Conservation (phyloP, 2,888 invertebrate genomes). For the Agrochola lychnidis region DNA sequence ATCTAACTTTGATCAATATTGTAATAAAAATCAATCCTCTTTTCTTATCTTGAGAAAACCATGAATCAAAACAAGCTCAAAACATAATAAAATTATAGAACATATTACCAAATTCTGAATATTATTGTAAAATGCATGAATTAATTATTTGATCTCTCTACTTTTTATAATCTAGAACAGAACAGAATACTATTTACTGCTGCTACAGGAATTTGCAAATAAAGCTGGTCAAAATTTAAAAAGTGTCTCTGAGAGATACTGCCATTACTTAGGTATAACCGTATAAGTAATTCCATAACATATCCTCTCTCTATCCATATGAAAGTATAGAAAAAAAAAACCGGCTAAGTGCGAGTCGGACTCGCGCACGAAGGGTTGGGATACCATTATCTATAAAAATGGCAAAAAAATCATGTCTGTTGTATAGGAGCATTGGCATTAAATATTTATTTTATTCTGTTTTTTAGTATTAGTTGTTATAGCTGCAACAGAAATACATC, state of each 20-base stretch:
- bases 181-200: not conserved
- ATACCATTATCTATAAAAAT: too few relatives aligned
- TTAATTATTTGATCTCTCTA: not conserved
- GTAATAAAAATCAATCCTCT: not conserved
- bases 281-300: not conserved
- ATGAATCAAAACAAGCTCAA: slow-evolving; percentile 14
- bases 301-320: not conserved
- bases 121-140: not conserved
- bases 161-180: not conserved
- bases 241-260: not conserved
- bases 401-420: too few relatives aligned
- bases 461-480: too few relatives aligned
- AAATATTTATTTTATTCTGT: too few relatives aligned
- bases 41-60: not conserved
- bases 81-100: not conserved
- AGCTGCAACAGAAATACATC: too few relatives aligned
- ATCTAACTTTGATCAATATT: slow-evolving; percentile 1
- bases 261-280: not conserved
- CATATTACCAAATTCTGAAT: not conserved
- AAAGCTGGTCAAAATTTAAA: not conserved
- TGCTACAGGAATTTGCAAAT: not conserved
- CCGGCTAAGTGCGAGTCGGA: too few relatives aligned
- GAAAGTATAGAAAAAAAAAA: too few relatives aligned
- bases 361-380: too few relatives aligned
- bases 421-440: too few relatives aligned